phyloP scores from a whole-genome alignment of 2,888 invertebrate genomes.

The Drosophila longiperda region DNA sequence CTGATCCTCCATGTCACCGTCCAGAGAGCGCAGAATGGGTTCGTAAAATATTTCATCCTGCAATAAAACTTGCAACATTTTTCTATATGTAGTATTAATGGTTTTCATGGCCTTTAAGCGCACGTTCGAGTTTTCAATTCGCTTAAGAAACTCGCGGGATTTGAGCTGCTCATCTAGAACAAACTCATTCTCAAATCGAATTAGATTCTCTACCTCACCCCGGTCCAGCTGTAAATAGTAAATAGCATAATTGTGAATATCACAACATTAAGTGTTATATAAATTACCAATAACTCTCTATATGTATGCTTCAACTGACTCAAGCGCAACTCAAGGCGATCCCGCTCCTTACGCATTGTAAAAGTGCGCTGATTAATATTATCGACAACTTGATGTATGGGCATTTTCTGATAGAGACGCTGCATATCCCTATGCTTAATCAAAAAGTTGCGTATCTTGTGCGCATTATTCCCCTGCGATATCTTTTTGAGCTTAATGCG shows the following conservation, averaged over 20 bases:
- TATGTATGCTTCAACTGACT: constrained; percentile 69
- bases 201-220: constrained; percentile 77
- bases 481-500: constrained; percentile 77
- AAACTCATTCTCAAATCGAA: constrained; percentile 80
- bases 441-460: constrained; percentile 78
- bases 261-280: no score
- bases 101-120: constrained; percentile 81
- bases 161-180: constrained; percentile 77
- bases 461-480: constrained; percentile 70
- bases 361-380: constrained; percentile 84
- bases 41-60: constrained; percentile 84
- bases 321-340: constrained; percentile 76
- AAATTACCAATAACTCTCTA: constrained; percentile 67
- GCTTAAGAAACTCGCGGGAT: constrained; percentile 72
- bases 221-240: constrained; percentile 66
- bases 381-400: constrained; percentile 79
- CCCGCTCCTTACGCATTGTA: constrained; percentile 82
- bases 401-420: constrained; percentile 82
- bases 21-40: constrained; percentile 82
- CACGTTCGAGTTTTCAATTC: constrained; percentile 82
- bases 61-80: constrained; percentile 77
- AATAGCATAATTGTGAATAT: no score
- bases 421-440: constrained; percentile 82
- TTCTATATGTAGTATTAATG: constrained; percentile 81
- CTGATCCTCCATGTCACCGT: constrained; percentile 83